These are phyloP conservation scores for Drosophila kohkoa DNA, from an alignment of 1,140 invertebrate genomes.

Conservation along the genomic window DNA sequence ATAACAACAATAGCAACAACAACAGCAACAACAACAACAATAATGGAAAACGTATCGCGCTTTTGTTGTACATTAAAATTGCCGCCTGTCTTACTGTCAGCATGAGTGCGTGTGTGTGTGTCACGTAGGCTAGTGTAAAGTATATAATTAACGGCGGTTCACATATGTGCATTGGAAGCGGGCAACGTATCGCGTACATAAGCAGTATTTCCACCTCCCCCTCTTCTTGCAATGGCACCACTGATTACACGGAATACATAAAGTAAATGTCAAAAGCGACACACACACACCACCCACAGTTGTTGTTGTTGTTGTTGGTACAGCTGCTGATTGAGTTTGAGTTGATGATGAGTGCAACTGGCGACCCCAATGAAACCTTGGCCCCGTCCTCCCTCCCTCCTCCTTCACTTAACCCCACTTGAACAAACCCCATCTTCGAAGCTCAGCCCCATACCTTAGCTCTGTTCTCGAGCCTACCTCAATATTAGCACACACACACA, in stretches of 20 bases:
- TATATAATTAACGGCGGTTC: conserved; percentile 76
- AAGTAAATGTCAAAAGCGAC: conserved; percentile 81
- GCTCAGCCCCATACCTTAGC: conserved; percentile 8
- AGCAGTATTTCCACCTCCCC: conserved; percentile 14
- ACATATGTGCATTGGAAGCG: conserved; percentile 54
- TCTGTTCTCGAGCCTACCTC: conserved; percentile 67
- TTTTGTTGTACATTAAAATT: conserved; percentile 81
- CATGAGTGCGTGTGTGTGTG: conserved; percentile 21
- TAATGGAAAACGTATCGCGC: conserved; percentile 60
- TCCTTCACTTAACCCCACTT: not conserved
- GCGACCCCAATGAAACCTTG: conserved; percentile 51
- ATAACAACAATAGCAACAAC: conserved; percentile 42
- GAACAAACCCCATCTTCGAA: not conserved
- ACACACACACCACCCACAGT: conserved; percentile 45
- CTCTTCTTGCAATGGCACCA: conserved; percentile 11
- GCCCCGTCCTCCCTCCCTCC: not conserved
- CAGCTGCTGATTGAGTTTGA: conserved; percentile 76
- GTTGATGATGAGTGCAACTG: conserved; percentile 75
- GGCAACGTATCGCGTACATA: conserved; percentile 65
- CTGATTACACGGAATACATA: conserved; percentile 80
- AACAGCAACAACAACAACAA: conserved; percentile 51
- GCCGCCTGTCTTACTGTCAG: conserved; percentile 62
- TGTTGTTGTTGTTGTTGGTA: conserved; percentile 35
- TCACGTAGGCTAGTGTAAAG: conserved; percentile 65
- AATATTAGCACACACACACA: conserved; percentile 65